These are phyloP conservation scores for Edolisoma coerulescens DNA, from an alignment of 2,113 vertebrate species.

Conservation along the genomic window DNA sequence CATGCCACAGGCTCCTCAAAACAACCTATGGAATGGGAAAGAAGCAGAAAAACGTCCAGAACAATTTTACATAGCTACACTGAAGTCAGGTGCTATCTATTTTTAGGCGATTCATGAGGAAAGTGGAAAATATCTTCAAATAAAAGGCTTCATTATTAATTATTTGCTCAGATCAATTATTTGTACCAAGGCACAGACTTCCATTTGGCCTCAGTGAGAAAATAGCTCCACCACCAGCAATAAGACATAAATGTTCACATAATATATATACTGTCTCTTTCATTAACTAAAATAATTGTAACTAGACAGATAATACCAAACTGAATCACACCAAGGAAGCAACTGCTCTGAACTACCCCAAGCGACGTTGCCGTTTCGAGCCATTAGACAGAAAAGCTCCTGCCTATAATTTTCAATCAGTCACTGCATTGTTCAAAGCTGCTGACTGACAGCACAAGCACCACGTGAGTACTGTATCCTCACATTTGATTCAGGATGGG, in stretches of 20 bases:
- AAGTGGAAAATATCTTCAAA: background rate
- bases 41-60: background rate
- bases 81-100: background rate
- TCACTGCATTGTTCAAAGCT: slow-evolving; percentile 63
- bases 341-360: slow-evolving; percentile 1
- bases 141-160: slow-evolving; percentile 1
- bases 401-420: slow-evolving; percentile 73
- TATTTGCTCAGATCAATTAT: slow-evolving; percentile 14
- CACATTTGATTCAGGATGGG: slow-evolving; percentile 6
- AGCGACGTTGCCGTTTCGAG: background rate
- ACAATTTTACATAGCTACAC: background rate
- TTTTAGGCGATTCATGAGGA: background rate
- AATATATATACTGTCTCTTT: background rate
- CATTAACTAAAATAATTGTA: slow-evolving; percentile 36
- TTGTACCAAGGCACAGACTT: background rate
- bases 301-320: slow-evolving; percentile 29
- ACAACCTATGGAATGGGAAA: background rate
- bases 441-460: slow-evolving; percentile 62
- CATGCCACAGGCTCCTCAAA: background rate
- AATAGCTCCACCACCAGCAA: background rate
- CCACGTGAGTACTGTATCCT: slow-evolving; percentile 1
- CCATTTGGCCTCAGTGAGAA: background rate
- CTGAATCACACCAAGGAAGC: background rate
- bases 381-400: slow-evolving; percentile 45
- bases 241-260: background rate